phyloP scores from a whole-genome alignment of 2,113 vertebrate species.

The Cyanoramphus novaezelandiae region DNA sequence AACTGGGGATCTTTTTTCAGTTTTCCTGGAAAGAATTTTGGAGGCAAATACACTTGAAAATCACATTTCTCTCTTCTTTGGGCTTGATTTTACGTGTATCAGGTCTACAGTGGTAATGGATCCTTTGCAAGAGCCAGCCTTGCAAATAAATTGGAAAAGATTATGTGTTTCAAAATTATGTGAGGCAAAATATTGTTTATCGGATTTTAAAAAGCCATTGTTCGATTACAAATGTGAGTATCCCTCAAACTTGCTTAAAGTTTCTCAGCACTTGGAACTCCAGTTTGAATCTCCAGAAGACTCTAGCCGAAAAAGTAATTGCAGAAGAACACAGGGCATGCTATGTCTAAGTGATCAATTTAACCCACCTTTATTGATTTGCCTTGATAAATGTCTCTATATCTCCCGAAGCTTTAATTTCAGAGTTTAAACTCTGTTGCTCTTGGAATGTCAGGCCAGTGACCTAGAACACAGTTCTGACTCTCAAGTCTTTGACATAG shows the following conservation, averaged over 20 bases:
- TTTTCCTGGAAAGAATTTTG: not conserved
- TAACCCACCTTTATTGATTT: not conserved
- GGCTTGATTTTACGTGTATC: not conserved
- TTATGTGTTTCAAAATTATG: not conserved
- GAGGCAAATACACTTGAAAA: not conserved
- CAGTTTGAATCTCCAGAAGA: not conserved
- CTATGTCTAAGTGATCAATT: not conserved
- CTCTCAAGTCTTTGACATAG: not conserved
- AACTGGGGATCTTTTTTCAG: not conserved
- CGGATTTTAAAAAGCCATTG: not conserved
- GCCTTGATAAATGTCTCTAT: not conserved
- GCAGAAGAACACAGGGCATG: not conserved
- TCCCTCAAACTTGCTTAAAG: not conserved
- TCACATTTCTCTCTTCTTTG: not conserved
- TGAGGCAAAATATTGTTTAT: not conserved
- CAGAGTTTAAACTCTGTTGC: not conserved
- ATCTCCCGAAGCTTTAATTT: not conserved
- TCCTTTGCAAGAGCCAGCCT: not conserved
- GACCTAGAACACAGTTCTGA: not conserved
- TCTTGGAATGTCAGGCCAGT: not conserved
- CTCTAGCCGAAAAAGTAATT: not conserved
- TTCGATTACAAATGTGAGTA: not conserved
- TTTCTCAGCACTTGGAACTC: not conserved
- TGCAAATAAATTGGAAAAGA: not conserved
- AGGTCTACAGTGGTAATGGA: not conserved